A percentile compares a stretch with the other conserved stretches of the same genome.
These are phyloP conservation scores for Amiota mariae DNA, from an alignment of 2,888 invertebrate genomes.

Conservation along the genomic window DNA sequence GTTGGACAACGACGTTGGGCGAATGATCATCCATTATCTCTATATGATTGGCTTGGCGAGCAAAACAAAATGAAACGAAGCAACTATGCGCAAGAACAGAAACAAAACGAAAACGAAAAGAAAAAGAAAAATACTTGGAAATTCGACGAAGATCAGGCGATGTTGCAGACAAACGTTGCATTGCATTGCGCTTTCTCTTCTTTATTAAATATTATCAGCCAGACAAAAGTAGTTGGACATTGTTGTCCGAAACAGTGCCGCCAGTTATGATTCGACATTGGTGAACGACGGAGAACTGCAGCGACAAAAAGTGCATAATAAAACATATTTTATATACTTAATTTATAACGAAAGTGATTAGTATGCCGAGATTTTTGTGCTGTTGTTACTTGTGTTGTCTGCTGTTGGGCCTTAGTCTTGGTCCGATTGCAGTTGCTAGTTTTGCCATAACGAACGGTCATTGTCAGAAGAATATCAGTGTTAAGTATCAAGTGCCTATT, in stretches of 20 bases:
- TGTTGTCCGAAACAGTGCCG: conserved; percentile 49
- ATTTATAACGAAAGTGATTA: not conserved
- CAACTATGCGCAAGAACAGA: not conserved
- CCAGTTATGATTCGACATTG: conserved; percentile 46
- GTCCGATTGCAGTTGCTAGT: conserved; percentile 27
- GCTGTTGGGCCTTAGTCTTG: not conserved
- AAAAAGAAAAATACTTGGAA: too few species aligned
- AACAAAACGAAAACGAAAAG: not conserved
- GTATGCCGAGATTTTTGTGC: not conserved
- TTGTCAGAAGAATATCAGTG: conserved; percentile 66
- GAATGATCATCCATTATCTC: too few species aligned
- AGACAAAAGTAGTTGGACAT: conserved; percentile 33
- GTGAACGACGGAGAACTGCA: conserved; percentile 13
- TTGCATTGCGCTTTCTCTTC: conserved; percentile 7
- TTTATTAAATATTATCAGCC: not conserved
- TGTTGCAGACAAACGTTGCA: not conserved
- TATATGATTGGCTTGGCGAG: not conserved
- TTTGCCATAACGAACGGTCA: conserved; percentile 64
- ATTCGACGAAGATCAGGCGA: not conserved
- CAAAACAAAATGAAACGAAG: not conserved
- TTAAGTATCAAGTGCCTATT: conserved; percentile 67
- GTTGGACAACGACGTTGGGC: not conserved
- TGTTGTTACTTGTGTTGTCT: not conserved
- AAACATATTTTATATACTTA: not conserved
- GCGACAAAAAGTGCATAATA: not conserved